Evolutionary conservation across 2,888 invertebrate genomes (phyloP), one percentile per base, ranked within the genome.

Genomic region (Omphaloscelis lunosa): DNA sequence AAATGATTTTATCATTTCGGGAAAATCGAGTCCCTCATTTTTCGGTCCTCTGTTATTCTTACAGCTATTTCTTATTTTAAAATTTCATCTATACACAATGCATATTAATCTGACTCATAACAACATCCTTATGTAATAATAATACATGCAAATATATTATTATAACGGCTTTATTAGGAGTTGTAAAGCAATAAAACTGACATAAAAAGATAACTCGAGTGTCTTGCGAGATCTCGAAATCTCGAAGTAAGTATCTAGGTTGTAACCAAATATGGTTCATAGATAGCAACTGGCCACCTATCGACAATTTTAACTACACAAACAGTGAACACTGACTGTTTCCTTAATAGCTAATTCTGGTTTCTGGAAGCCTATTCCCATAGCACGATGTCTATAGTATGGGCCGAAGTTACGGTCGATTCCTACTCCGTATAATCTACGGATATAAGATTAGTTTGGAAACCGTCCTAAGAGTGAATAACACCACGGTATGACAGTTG

Each of bases 71-170:
- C 56, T 66, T 34, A 39, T 5, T 56, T 45, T 7, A 23, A 79
- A 29, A 8, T 39, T 27, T 9, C 6, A 39, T 9, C 17, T 8
- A 9, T 48, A 45, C 59, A 61, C 27, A 66, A 69, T 39, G 45
- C 34, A 51, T n/a, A 41, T 34, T 62, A 67, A 75, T 75, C 61
- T 69, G 29, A 27, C 51, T 53, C 61, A 41, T 20, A 65, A 65
- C 56, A 23, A 2, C 53, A 51, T 56, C 29, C 48, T 82, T 82
- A 77, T 61, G 75, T 77, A 78, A 82, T 59, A 63, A n/a, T 59
- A 72, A 69, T 58, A 39, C 45, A 79, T 79, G 75, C 71, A 79
- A 85, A 82, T 79, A 59, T 62, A 71, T 62, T 34, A 65, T 73
- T 61, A 79, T 75, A 75, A 63, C 11, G 9, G 45, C 85, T 69